These are phyloP conservation scores for Tineola bisselliella DNA, from an alignment of 2,888 invertebrate genomes.

Conservation along the genomic window DNA sequence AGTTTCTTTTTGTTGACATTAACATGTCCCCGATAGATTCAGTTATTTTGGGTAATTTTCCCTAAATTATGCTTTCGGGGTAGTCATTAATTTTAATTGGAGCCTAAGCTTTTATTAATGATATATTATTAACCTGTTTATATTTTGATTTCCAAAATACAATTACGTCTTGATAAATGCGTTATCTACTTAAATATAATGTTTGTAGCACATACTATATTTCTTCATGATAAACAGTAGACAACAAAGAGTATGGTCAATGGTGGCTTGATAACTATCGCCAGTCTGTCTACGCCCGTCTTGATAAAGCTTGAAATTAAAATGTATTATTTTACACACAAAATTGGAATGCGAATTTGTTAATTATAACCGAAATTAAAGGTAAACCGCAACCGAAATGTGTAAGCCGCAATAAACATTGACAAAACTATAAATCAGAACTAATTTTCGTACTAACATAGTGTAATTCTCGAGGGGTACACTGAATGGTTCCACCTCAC, in stretches of 20 bases:
- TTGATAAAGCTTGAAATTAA: too few relatives aligned
- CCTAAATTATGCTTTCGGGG: background rate
- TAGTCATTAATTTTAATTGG: background rate
- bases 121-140: background rate
- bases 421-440: background rate
- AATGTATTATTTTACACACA: too few relatives aligned
- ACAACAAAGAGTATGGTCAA: too few relatives aligned
- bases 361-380: background rate
- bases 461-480: background rate
- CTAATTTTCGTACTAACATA: background rate
- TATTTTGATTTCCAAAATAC: too few relatives aligned
- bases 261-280: too few relatives aligned
- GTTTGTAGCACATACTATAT: too few relatives aligned
- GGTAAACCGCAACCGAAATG: background rate
- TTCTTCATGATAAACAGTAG: too few relatives aligned
- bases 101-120: background rate
- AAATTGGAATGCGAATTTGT: background rate
- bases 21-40: background rate
- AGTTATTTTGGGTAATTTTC: background rate
- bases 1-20: background rate
- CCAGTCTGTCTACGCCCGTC: too few relatives aligned
- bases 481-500: background rate
- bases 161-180: too few relatives aligned
- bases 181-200: too few relatives aligned
- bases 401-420: background rate